These are phyloP conservation scores for Campaea margaritaria DNA, from an alignment of 2,888 invertebrate species.

Conservation along the genomic window DNA sequence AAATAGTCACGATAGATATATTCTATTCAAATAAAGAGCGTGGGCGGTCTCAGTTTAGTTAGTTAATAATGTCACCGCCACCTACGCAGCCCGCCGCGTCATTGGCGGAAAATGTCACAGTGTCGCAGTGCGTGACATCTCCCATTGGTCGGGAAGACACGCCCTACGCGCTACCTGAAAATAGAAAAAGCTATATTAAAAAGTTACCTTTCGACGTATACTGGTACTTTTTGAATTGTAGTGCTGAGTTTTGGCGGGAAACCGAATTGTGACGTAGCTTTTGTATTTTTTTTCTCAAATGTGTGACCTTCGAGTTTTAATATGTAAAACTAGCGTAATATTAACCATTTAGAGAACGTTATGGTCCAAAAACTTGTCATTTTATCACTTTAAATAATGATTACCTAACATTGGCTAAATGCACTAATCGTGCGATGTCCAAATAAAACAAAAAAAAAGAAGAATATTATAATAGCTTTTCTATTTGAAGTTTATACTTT, in stretches of 20 bases:
- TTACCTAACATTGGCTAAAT: too few species aligned
- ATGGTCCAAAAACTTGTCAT: too few species aligned
- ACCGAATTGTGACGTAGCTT: too few species aligned
- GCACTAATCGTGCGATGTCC: too few species aligned
- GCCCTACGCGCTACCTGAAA: constrained; percentile 51
- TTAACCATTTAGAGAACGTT: too few species aligned
- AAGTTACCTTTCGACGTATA: constrained; percentile 12
- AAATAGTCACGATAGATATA: not conserved
- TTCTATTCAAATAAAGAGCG: constrained; percentile 37
- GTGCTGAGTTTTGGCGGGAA: too few species aligned
- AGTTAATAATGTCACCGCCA: constrained; percentile 77
- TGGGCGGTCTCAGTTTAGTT: constrained; percentile 66
- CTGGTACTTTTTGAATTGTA: constrained; percentile 11
- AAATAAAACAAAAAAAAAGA: too few species aligned
- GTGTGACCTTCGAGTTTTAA: too few species aligned
- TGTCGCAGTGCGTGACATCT: constrained; percentile 78
- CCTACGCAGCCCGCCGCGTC: constrained; percentile 52
- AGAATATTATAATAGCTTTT: too few species aligned
- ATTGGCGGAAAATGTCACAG: constrained; percentile 81
- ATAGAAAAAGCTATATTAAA: constrained; percentile 32
- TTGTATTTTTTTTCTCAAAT: too few species aligned
- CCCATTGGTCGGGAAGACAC: constrained; percentile 68
- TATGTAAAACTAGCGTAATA: too few species aligned
- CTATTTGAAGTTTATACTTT: constrained; percentile 15
- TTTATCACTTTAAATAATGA: too few species aligned